Conservation (phyloP, 2,797 vertebrate genomes). For the Galaxias olidus region DNA sequence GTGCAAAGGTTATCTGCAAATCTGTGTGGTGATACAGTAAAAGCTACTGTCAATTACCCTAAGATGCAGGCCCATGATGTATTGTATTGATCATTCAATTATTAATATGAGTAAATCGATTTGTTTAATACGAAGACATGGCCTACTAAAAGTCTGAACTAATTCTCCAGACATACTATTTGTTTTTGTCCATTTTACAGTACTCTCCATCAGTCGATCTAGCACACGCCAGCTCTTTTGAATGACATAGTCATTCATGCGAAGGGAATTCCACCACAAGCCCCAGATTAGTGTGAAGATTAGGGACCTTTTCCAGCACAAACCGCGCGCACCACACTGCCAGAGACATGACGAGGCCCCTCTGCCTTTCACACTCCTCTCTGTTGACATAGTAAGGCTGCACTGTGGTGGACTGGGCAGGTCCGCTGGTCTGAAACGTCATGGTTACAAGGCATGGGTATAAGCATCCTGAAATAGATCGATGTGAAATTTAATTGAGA, state of each 20-base stretch:
- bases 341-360: slow-evolving; percentile 67
- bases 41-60: neutral
- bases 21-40: neutral
- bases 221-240: neutral
- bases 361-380: slow-evolving; percentile 59
- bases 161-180: slow-evolving; percentile 15
- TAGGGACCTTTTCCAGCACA: slow-evolving; percentile 63
- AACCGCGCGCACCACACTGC: slow-evolving; percentile 59
- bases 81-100: too few relatives aligned
- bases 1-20: slow-evolving; percentile 4
- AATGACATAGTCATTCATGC: slow-evolving; percentile 25
- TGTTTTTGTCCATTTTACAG: slow-evolving; percentile 19
- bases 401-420: slow-evolving; percentile 41
- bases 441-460: too few relatives aligned
- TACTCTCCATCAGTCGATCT: slow-evolving; percentile 13
- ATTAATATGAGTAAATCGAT: too few relatives aligned
- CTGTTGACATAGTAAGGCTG: slow-evolving; percentile 63
- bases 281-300: slow-evolving; percentile 67
- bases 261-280: slow-evolving; percentile 64
- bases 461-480: too few relatives aligned
- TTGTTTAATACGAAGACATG: neutral
- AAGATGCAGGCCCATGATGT: too few relatives aligned
- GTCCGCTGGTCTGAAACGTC: too few relatives aligned
- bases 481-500: too few relatives aligned
- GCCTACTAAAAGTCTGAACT: neutral